phyloP scores from a whole-genome alignment of 2,113 vertebrate genomes.

The Micronycteris hirsuta region DNA sequence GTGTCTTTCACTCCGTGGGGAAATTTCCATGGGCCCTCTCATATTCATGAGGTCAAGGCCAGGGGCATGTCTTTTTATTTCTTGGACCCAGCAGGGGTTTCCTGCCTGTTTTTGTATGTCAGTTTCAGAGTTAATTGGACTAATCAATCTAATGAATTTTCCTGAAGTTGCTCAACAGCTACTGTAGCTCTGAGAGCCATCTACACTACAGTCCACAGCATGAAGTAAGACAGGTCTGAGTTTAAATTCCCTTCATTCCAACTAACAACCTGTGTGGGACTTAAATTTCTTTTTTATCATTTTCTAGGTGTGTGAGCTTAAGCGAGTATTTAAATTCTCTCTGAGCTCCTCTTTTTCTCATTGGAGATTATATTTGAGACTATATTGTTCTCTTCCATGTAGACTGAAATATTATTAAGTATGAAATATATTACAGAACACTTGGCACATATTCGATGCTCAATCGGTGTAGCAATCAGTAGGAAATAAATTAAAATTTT shows the following conservation, averaged over 20 bases:
- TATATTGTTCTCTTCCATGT: neutral
- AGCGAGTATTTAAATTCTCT: neutral
- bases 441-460: neutral
- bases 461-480: neutral
- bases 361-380: neutral
- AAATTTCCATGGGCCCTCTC: conserved; percentile 26
- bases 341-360: neutral
- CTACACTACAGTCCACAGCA: neutral
- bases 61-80: conserved; percentile 62
- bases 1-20: conserved; percentile 25
- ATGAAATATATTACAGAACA: neutral
- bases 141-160: conserved; percentile 70
- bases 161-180: conserved; percentile 37
- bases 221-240: neutral
- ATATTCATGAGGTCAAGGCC: neutral
- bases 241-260: neutral
- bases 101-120: conserved; percentile 67
- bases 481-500: neutral
- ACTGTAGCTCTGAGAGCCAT: neutral
- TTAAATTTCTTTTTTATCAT: neutral
- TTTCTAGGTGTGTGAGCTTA: neutral
- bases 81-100: conserved; percentile 67
- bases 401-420: neutral
- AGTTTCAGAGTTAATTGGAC: conserved; percentile 62
- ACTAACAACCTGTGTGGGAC: neutral